Conservation (phyloP, 1,140 invertebrate genomes). For the Drosophila tsacasi region DNA sequence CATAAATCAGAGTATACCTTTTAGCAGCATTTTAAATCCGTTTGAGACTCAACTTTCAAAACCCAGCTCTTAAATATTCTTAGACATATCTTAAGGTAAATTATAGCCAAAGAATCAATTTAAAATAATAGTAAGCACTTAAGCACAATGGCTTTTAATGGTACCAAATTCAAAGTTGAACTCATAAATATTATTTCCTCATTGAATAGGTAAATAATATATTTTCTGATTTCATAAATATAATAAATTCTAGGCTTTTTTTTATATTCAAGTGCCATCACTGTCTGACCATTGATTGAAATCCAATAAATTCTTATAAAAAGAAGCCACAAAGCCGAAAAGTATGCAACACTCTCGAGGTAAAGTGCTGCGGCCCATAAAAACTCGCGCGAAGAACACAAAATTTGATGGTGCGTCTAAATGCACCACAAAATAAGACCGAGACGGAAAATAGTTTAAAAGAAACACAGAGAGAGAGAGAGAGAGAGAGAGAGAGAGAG, state of each 20-base stretch:
- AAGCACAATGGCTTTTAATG: no score
- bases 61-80: no score
- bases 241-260: neutral
- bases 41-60: neutral
- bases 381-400: conserved; percentile 60
- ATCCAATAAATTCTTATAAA: conserved; percentile 11
- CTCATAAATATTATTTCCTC: neutral
- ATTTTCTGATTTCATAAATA: neutral
- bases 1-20: neutral
- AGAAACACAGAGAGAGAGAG: neutral
- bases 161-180: neutral
- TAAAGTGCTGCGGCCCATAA: conserved; percentile 69
- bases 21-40: neutral
- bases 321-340: conserved; percentile 65
- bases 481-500: neutral
- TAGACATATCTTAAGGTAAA: neutral
- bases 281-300: conserved; percentile 15
- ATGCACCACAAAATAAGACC: conserved; percentile 41
- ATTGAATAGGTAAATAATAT: neutral
- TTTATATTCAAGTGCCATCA: neutral
- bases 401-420: conserved; percentile 79
- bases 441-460: conserved; percentile 15
- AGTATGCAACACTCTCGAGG: conserved; percentile 69
- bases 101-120: neutral
- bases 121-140: neutral